phyloP scores from a whole-genome alignment of 2,113 vertebrate species.

The Dryoscopus gambensis region DNA sequence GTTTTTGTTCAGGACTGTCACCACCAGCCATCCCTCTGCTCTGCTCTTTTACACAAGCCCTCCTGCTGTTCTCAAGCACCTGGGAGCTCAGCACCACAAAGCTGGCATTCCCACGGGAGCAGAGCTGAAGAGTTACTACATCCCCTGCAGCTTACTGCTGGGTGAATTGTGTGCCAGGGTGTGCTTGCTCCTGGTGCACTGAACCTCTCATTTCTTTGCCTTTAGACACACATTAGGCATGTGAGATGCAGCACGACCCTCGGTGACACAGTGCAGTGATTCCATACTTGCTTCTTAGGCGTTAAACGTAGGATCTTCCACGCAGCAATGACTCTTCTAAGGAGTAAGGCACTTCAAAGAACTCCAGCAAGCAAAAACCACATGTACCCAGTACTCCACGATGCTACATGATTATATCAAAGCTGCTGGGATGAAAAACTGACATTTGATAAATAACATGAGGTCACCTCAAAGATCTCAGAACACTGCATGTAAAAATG shows the following conservation, averaged over 20 bases:
- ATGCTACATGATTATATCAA: constrained; percentile 24
- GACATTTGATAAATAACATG: constrained; percentile 30
- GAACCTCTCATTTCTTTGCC: background rate
- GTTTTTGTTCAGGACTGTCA: background rate
- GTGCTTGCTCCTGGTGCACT: background rate
- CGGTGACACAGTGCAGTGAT: background rate
- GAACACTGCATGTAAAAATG: background rate
- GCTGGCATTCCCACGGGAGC: fast-evolving
- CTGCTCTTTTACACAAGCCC: background rate
- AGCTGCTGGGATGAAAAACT: constrained; percentile 26
- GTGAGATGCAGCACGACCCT: background rate
- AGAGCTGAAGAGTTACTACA: background rate
- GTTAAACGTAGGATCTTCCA: background rate
- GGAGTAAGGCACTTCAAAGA: constrained; percentile 37
- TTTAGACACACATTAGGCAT: background rate
- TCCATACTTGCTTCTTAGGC: background rate
- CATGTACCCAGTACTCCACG: background rate
- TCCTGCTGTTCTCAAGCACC: background rate
- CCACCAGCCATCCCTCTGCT: background rate
- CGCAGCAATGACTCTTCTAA: background rate
- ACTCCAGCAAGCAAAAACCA: constrained; percentile 2
- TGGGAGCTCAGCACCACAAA: background rate
- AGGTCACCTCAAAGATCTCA: constrained; percentile 36
- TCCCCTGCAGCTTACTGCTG: background rate
- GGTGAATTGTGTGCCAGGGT: background rate